phyloP scores from a whole-genome alignment of 2,113 vertebrate species.

The Collichthys lucidus region DNA sequence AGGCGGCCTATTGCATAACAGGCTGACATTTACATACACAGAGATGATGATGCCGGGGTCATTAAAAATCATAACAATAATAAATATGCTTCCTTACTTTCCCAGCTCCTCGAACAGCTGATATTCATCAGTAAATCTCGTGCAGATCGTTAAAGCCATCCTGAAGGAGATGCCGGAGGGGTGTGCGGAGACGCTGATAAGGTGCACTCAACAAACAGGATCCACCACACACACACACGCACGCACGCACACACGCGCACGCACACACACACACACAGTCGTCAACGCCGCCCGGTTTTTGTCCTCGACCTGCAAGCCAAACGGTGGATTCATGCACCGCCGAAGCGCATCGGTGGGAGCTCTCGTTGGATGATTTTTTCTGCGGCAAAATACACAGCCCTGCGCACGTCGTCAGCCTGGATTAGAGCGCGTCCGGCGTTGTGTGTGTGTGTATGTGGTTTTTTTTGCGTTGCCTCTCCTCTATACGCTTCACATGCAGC shows the following conservation, averaged over 20 bases:
- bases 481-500: conserved; percentile 46
- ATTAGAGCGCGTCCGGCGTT: conserved; percentile 16
- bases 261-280: conserved; percentile 14
- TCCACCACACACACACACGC: conserved; percentile 40
- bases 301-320: conserved; percentile 64
- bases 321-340: conserved; percentile 70
- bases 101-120: conserved; percentile 99
- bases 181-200: conserved; percentile 51
- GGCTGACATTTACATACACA: conserved; percentile 64
- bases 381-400: conserved; percentile 59
- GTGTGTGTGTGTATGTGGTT: neutral
- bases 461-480: neutral
- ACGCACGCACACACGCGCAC: neutral
- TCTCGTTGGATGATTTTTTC: conserved; percentile 54
- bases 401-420: conserved; percentile 18
- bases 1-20: conserved; percentile 73
- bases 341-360: conserved; percentile 53
- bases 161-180: conserved; percentile 68
- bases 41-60: conserved; percentile 52
- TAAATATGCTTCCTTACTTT: conserved; percentile 87
- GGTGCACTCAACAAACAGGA: conserved; percentile 61
- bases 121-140: conserved; percentile 96
- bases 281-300: conserved; percentile 61
- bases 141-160: conserved; percentile 95
- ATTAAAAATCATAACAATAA: conserved; percentile 3